Conservation (phyloP, 2,797 vertebrate species). For the Tolypeutes matacus region DNA sequence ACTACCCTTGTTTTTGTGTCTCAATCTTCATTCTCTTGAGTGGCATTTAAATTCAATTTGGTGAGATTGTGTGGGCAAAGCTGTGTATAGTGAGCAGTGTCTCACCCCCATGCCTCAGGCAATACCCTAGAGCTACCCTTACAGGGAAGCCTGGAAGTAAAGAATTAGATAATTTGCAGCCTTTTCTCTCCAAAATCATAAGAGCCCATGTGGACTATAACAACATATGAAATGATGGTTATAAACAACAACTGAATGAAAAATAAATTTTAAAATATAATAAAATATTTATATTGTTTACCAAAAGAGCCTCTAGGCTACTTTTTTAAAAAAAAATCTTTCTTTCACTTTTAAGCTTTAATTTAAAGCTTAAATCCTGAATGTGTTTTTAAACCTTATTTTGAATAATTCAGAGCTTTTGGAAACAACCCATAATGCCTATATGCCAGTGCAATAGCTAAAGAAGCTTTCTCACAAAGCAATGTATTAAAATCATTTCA, state of each 20-base stretch:
- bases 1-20: slow-evolving; percentile 19
- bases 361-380: slow-evolving; percentile 62
- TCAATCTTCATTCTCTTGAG: background rate
- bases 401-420: slow-evolving; percentile 72
- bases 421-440: slow-evolving; percentile 15
- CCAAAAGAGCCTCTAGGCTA: slow-evolving; percentile 52
- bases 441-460: slow-evolving; percentile 55
- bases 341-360: slow-evolving; percentile 36
- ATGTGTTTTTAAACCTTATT: slow-evolving; percentile 62
- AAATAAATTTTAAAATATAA: slow-evolving; percentile 56
- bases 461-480: slow-evolving; percentile 46
- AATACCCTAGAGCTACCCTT: background rate
- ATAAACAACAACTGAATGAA: slow-evolving; percentile 62
- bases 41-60: slow-evolving; percentile 33
- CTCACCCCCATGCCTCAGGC: background rate
- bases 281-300: slow-evolving; percentile 65
- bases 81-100: background rate
- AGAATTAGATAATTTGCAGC: slow-evolving; percentile 7
- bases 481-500: slow-evolving; percentile 56
- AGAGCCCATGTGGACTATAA: background rate
- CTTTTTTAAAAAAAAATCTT: background rate
- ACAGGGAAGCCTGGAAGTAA: background rate
- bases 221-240: slow-evolving; percentile 19
- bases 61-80: background rate
- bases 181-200: background rate